Evolutionary conservation across 2,113 vertebrate genomes (phyloP), one percentile per base, ranked within the genome.

Genomic region (Atherinomorus stipes): DNA sequence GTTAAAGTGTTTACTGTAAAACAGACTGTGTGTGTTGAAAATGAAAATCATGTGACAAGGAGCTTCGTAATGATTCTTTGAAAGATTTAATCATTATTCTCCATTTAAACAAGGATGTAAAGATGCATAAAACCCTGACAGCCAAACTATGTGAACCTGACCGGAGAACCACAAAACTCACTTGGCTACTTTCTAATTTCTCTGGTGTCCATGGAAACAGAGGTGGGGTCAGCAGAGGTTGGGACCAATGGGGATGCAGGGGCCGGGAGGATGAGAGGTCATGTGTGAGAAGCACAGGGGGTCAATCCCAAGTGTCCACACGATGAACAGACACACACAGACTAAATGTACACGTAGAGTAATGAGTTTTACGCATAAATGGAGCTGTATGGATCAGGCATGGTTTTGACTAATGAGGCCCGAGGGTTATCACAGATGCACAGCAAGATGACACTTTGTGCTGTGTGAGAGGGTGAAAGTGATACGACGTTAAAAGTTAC

Each of bases 381-480:
- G 76, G 71, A 71, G 84, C 73, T 85, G 78, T 85, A 85, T 59
- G 73, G 72, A 77, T 57, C 45, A 1, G 68, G 22, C 11, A 40
- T 2, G 60, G 53, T 82, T 84, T 68, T 59, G 44, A 63, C 61
- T 90, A 90, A 91, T 80, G 88, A 88, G 90, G 58, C 90, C 78
- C 85, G 0, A 2, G 90, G 81, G 90, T 86, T 80, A 85, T 91
- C 42, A 86, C 44, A 82, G 49, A 91, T 86, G 81, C 90, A 91
- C 31, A 74, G 82, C 58, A 8, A 83, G 64, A 53, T 51, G 47
- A 75, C 52, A 81, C 71, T 60, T 64, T 64, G 62, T 50, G 64
- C 78, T 34, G 44, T 26, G 38, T n/a, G 37, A 44, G 37, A 71
- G 12, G 26, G 38, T 67, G 52, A 74, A 70, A 76, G 61, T 23